These are phyloP conservation scores for Drosophila incognita DNA, from an alignment of 2,888 invertebrate genomes.

Conservation along the genomic window DNA sequence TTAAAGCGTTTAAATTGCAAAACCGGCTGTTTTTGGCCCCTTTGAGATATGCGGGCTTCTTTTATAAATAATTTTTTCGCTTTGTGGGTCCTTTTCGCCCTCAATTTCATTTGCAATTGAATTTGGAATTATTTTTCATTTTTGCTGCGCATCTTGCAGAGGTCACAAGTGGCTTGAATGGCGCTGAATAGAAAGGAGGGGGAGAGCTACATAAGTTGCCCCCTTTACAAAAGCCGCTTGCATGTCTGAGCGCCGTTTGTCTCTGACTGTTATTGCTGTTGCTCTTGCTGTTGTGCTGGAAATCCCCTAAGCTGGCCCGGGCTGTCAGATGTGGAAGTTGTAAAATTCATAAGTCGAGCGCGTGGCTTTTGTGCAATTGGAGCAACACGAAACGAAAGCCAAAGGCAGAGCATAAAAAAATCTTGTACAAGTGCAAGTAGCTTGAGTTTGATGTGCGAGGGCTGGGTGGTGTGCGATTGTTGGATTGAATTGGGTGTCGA, in stretches of 20 bases:
- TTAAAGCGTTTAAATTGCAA: constrained; percentile 67
- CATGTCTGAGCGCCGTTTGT: constrained; percentile 78
- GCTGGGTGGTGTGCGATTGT: not conserved
- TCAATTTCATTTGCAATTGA: constrained; percentile 82
- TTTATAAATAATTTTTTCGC: constrained; percentile 12
- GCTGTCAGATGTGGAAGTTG: constrained; percentile 72
- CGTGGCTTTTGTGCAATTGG: constrained; percentile 79
- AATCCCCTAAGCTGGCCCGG: constrained; percentile 48
- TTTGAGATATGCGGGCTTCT: constrained; percentile 50
- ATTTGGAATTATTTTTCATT: constrained; percentile 82
- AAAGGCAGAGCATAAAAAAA: constrained; percentile 35
- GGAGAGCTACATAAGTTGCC: constrained; percentile 1
- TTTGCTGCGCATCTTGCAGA: constrained; percentile 70
- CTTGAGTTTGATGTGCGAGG: constrained; percentile 36
- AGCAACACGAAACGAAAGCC: constrained; percentile 63
- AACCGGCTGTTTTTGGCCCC: constrained; percentile 58
- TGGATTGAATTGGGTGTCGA: constrained; percentile 58
- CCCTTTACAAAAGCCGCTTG: constrained; percentile 62
- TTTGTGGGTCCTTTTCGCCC: constrained; percentile 61
- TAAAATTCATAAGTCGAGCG: constrained; percentile 80
- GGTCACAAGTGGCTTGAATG: constrained; percentile 79
- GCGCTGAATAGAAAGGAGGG: constrained; percentile 27
- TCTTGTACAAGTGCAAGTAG: constrained; percentile 72
- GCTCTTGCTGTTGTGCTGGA: constrained; percentile 19
- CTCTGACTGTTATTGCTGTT: constrained; percentile 46